Evolutionary conservation across 1,140 invertebrate genomes (phyloP).

Genomic region (Acyrthosiphon pisum): DNA sequence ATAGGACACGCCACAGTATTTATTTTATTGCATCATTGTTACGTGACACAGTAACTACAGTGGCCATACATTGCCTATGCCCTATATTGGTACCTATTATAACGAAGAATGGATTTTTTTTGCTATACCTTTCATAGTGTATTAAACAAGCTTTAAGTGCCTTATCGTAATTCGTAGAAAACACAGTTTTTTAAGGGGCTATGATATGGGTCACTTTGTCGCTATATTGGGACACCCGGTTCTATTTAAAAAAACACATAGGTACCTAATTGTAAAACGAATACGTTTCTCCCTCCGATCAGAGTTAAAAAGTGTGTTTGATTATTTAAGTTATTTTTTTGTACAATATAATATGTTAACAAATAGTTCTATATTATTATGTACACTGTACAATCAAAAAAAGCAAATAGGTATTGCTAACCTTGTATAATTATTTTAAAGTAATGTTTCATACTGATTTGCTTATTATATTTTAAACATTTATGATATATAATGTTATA

Average conservation of each 20-base stretch:
- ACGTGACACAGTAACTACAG: not conserved
- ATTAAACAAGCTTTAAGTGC: no score
- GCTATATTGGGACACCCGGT: no score
- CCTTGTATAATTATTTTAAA: not conserved
- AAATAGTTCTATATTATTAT: not conserved
- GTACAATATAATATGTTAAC: no score
- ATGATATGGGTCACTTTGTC: no score
- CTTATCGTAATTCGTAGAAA: no score
- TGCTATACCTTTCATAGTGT: no score
- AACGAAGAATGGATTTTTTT: no score
- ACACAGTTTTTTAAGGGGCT: no score
- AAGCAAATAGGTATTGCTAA: no score
- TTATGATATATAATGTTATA: not conserved
- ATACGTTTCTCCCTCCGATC: not conserved
- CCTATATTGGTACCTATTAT: not conserved
- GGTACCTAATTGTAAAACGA: no score
- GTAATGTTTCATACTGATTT: not conserved
- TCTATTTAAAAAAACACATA: not conserved
- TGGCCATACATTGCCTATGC: no score
- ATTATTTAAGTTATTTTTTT: no score
- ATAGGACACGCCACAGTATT: not conserved
- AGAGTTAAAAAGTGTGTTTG: not conserved
- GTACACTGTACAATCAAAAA: not conserved
- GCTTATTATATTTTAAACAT: not conserved
- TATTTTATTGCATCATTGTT: not conserved